Percentiles rank a stretch among this genome's conserved stretches.
Conservation (phyloP, 2,888 invertebrate species). For the Hypomecis punctinalis region DNA sequence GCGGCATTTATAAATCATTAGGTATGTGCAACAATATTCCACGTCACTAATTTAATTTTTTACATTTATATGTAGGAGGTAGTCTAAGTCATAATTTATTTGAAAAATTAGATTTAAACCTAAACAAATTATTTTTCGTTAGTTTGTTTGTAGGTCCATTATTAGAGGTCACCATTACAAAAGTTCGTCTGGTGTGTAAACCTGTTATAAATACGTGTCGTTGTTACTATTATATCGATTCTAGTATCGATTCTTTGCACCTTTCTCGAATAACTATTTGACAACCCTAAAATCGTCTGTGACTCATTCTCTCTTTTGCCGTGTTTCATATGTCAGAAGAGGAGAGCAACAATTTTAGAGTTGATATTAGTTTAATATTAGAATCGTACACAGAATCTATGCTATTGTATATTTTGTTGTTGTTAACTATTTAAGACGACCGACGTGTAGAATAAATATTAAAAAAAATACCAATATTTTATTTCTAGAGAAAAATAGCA, state of each 20-base stretch:
- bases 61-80: too few relatives aligned
- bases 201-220: conserved; percentile 63
- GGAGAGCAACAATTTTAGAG: not conserved
- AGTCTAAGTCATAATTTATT: too few relatives aligned
- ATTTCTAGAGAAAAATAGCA: conserved; percentile 2
- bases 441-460: conserved; percentile 79
- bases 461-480: conserved; percentile 50
- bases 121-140: not conserved
- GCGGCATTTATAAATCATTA: too few relatives aligned
- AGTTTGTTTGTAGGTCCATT: conserved; percentile 6
- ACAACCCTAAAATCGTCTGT: not conserved
- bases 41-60: too few relatives aligned
- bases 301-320: not conserved
- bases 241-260: conserved; percentile 11
- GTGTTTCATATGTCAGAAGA: not conserved
- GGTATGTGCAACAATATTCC: too few relatives aligned
- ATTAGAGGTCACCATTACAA: conserved; percentile 66
- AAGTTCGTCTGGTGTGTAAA: conserved; percentile 62
- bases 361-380: not conserved
- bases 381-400: conserved; percentile 38
- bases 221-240: conserved; percentile 74
- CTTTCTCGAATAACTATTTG: not conserved
- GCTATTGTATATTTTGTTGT: conserved; percentile 80
- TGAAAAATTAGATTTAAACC: too few relatives aligned
- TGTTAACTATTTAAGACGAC: conserved; percentile 81